Percentiles rank a stretch among this genome's conserved stretches.
phyloP scores from a whole-genome alignment of 1,140 invertebrate species.

The Luehdorfia chinensis region DNA sequence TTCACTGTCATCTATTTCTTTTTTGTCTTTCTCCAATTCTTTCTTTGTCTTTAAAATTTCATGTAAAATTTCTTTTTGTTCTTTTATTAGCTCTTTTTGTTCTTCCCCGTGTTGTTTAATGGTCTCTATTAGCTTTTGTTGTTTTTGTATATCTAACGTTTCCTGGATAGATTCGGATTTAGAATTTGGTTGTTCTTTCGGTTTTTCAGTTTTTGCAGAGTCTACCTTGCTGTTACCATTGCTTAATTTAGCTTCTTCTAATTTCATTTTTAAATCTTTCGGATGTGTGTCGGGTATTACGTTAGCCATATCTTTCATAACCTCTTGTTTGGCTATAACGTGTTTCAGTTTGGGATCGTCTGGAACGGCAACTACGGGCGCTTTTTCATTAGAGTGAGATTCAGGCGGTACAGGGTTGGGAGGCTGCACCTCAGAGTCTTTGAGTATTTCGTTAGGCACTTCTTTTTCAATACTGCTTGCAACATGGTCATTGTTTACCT shows the following conservation, averaged over 20 bases:
- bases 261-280: conserved; percentile 47
- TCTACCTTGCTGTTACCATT: conserved; percentile 35
- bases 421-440: conserved; percentile 67
- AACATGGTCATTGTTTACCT: conserved; percentile 17
- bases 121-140: conserved; percentile 76
- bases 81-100: conserved; percentile 77
- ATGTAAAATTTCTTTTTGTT: conserved; percentile 78
- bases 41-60: conserved; percentile 77
- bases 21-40: conserved; percentile 70
- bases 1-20: conserved; percentile 47
- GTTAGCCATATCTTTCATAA: conserved; percentile 24
- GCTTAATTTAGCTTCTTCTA: conserved; percentile 35
- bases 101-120: conserved; percentile 78
- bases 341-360: conserved; percentile 26
- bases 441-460: conserved; percentile 30
- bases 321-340: conserved; percentile 18
- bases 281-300: conserved; percentile 43
- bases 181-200: conserved; percentile 22
- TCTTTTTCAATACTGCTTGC: conserved; percentile 22
- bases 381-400: conserved; percentile 45
- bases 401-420: conserved; percentile 69
- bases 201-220: conserved; percentile 25
- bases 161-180: conserved; percentile 29
- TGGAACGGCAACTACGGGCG: conserved; percentile 8
- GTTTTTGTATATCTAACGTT: conserved; percentile 55